These are phyloP conservation scores for Luscinia megarhynchos DNA, from an alignment of 2,797 vertebrate genomes.

Conservation along the genomic window DNA sequence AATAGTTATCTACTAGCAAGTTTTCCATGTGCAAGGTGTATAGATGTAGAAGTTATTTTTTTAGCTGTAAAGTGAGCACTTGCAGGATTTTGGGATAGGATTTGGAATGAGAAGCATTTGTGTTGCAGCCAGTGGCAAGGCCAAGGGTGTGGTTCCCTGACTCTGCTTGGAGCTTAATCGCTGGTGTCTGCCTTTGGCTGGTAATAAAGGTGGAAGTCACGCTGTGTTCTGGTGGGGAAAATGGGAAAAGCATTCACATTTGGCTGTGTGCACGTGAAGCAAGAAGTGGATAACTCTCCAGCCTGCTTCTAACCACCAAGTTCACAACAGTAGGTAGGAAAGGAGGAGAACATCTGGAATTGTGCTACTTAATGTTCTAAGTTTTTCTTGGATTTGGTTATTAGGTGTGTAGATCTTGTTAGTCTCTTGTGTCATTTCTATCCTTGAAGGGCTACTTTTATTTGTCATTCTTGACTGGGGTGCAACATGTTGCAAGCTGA, in stretches of 20 bases:
- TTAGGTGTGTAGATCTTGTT: neutral
- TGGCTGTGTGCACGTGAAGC: neutral
- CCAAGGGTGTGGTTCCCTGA: slow-evolving; percentile 48
- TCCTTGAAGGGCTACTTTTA: neutral
- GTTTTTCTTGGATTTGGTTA: neutral
- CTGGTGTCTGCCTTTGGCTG: slow-evolving; percentile 6
- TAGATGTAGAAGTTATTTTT: neutral
- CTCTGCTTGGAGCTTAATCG: neutral
- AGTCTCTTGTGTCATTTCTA: neutral
- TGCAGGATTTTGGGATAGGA: neutral
- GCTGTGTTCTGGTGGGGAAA: neutral
- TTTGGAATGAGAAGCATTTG: slow-evolving; percentile 18
- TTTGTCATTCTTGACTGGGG: neutral
- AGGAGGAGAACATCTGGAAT: neutral
- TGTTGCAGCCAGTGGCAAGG: neutral
- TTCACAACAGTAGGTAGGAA: neutral
- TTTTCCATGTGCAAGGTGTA: neutral
- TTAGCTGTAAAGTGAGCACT: neutral
- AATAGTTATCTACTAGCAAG: neutral
- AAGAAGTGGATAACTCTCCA: neutral
- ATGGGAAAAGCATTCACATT: rapidly evolving
- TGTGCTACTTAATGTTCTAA: neutral
- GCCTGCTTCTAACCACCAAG: neutral
- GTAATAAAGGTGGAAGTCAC: neutral
- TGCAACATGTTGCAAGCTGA: neutral